A percentile compares a stretch with the other conserved stretches of the same genome.
These are phyloP conservation scores for Eristalinus sepulchralis DNA, from an alignment of 2,888 invertebrate genomes.

Conservation along the genomic window DNA sequence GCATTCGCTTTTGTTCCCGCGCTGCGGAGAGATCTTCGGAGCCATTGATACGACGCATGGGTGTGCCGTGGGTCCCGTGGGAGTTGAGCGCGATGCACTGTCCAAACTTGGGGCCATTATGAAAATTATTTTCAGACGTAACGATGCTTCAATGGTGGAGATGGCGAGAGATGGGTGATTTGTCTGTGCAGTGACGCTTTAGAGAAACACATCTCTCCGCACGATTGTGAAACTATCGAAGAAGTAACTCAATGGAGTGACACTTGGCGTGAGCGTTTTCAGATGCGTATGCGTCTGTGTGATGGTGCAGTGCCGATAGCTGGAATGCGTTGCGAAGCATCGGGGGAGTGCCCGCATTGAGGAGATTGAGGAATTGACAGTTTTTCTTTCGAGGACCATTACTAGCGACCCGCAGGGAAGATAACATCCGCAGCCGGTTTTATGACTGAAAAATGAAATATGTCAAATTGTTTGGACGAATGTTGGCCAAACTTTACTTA, in stretches of 20 bases:
- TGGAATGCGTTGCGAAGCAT: too few species aligned
- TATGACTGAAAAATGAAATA: too few species aligned
- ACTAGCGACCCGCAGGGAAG: too few species aligned
- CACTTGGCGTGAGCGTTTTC: conserved; percentile 28
- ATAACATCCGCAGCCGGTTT: too few species aligned
- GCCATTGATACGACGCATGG: conserved; percentile 6
- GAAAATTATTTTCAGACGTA: background rate
- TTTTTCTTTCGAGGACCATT: too few species aligned
- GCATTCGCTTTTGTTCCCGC: background rate
- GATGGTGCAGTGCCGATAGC: too few species aligned
- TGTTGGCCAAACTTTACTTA: too few species aligned
- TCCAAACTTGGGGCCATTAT: background rate
- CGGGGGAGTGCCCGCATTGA: too few species aligned
- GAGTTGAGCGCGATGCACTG: background rate
- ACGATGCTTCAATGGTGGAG: background rate
- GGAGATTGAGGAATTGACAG: too few species aligned
- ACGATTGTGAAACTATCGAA: conserved; percentile 60
- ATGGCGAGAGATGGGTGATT: background rate
- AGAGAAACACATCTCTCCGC: background rate
- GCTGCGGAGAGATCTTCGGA: background rate
- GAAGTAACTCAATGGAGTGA: conserved; percentile 29
- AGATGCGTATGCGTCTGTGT: conserved; percentile 20
- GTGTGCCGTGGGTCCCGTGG: background rate
- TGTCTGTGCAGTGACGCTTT: background rate
- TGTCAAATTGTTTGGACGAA: too few species aligned